Conservation (phyloP, 2,113 vertebrate species). For the Cyprinus carpio region DNA sequence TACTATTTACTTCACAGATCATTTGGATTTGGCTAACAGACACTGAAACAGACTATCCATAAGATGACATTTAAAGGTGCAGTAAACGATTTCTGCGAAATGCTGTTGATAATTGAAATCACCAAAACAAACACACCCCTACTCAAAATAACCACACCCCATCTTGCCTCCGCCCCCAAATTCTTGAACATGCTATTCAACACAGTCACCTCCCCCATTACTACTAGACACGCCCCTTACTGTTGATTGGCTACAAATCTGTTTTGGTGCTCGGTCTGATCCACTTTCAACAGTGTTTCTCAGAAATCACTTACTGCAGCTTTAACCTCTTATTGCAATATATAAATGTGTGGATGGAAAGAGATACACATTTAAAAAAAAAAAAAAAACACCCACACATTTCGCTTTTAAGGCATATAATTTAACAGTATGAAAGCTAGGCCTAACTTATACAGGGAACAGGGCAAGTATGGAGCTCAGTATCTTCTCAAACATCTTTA, state of each 20-base stretch:
- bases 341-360: neutral
- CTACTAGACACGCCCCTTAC: too few relatives aligned
- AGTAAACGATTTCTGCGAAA: too few relatives aligned
- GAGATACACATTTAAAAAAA: neutral
- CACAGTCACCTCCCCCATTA: too few relatives aligned
- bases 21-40: neutral
- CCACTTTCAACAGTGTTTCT: too few relatives aligned
- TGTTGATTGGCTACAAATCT: too few relatives aligned
- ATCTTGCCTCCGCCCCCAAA: too few relatives aligned
- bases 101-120: too few relatives aligned
- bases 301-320: neutral
- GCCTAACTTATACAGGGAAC: neutral
- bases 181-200: too few relatives aligned
- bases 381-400: neutral
- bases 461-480: neutral
- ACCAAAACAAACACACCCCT: too few relatives aligned
- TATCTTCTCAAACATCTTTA: neutral
- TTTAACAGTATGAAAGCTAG: slow-evolving; percentile 5
- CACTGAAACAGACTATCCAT: neutral
- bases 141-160: too few relatives aligned
- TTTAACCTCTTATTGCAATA: slow-evolving; percentile 6
- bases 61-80: neutral
- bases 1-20: neutral
- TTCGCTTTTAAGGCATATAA: slow-evolving; percentile 19
- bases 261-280: too few relatives aligned